Evolutionary conservation across 1,140 invertebrate species (phyloP).

Genomic region (Tetragonula clypearis): DNA sequence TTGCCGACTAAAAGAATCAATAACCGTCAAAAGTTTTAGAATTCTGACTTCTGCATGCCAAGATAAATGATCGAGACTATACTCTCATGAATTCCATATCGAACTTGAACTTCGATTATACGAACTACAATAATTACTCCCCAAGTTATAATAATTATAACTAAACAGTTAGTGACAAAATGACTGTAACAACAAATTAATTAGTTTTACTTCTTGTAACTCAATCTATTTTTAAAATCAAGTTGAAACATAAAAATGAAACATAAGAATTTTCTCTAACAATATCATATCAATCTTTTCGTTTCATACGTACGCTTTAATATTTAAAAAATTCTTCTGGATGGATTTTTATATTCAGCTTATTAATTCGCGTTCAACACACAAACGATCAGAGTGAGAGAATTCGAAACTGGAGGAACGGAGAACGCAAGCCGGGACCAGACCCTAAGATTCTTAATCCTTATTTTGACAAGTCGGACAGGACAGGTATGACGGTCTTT

Average conservation of each 20-base stretch:
- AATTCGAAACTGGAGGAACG: not conserved
- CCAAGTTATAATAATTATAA: not conserved
- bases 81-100: not conserved
- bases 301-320: not conserved
- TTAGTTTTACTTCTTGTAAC: not conserved
- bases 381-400: not conserved
- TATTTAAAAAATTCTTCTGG: slow-evolving; percentile 37
- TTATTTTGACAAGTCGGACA: slow-evolving; percentile 78
- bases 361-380: not conserved
- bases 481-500: slow-evolving; percentile 72
- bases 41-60: not conserved
- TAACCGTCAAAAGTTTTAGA: slow-evolving; percentile 5
- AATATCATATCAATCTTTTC: not conserved
- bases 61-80: not conserved
- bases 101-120: not conserved
- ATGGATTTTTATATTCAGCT: slow-evolving; percentile 21
- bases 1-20: not conserved
- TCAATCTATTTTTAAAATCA: not conserved
- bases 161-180: not conserved
- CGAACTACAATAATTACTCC: not conserved
- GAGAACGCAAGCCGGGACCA: slow-evolving; percentile 54
- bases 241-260: no score
- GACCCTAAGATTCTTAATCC: slow-evolving; percentile 75
- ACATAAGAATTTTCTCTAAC: no score
- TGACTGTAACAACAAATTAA: not conserved